Conservation (phyloP, 1,140 invertebrate genomes). For the Zaprionus taronus region DNA sequence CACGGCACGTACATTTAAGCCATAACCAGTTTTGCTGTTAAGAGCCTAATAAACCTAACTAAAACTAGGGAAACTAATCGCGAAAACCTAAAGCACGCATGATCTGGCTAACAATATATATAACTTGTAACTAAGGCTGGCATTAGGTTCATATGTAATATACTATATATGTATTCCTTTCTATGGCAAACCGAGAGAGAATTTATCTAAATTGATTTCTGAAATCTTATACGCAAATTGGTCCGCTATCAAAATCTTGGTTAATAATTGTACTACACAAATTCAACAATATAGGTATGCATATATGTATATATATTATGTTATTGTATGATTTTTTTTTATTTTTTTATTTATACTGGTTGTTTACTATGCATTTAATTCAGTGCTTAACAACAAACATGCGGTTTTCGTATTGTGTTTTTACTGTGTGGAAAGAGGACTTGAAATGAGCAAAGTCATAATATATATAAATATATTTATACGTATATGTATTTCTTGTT, state of each 20-base stretch:
- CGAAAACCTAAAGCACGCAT: conserved; percentile 60
- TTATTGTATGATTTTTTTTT: conserved; percentile 38
- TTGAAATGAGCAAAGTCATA: conserved; percentile 64
- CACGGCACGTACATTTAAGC: conserved; percentile 54
- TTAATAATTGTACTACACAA: conserved; percentile 80
- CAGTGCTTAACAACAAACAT: conserved; percentile 18
- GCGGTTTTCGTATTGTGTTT: conserved; percentile 20
- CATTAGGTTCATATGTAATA: conserved; percentile 50
- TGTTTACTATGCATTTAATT: conserved; percentile 14
- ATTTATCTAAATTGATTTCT: conserved; percentile 77
- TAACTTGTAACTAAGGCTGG: conserved; percentile 62
- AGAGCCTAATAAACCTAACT: conserved; percentile 66
- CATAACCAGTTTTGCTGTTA: conserved; percentile 64
- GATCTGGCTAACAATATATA: conserved; percentile 39
- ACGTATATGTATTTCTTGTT: conserved; percentile 6
- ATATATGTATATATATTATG: conserved; percentile 35
- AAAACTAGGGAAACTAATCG: conserved; percentile 66
- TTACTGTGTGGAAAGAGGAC: conserved; percentile 34
- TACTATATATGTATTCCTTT: conserved; percentile 44
- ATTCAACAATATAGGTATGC: conserved; percentile 76
- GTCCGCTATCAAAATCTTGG: conserved; percentile 81
- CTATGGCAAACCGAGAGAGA: conserved; percentile 74
- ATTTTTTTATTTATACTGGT: conserved; percentile 14
- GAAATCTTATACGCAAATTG: conserved; percentile 84
- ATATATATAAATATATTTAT: conserved; percentile 57